Percentiles rank a stretch among this genome's conserved stretches.
These are phyloP conservation scores for Oscheius sp. DNA, from an alignment of 2,888 invertebrate species.

Conservation along the genomic window DNA sequence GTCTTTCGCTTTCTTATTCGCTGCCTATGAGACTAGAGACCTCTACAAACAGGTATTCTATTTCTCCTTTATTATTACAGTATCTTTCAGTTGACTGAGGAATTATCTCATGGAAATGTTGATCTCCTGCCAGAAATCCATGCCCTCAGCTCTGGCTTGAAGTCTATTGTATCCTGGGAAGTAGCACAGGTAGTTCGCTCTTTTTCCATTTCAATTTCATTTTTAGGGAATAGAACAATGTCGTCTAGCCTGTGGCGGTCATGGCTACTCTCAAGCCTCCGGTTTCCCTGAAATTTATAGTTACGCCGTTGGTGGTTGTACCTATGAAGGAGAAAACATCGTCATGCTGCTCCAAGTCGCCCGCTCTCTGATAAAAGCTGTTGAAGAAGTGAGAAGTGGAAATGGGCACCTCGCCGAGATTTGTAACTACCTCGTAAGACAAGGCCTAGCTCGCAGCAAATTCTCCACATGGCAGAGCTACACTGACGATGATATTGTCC, in stretches of 20 bases:
- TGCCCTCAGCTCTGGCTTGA: conserved; percentile 89
- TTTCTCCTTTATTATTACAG: too few relatives aligned
- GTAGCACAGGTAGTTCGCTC: conserved; percentile 42
- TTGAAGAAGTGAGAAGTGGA: conserved; percentile 52
- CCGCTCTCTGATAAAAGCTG: conserved; percentile 65
- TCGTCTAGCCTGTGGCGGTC: conserved; percentile 93
- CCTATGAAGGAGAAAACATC: conserved; percentile 91
- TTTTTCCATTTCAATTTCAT: too few relatives aligned
- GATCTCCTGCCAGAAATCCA: conserved; percentile 81
- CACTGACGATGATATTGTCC: conserved; percentile 51
- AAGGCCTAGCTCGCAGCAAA: neutral
- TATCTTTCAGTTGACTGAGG: conserved; percentile 50
- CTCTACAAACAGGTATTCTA: conserved; percentile 49
- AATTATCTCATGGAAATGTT: conserved; percentile 53
- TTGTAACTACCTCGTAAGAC: conserved; percentile 53
- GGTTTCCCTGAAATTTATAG: conserved; percentile 88
- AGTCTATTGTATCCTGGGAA: conserved; percentile 59
- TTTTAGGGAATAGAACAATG: conserved; percentile 83
- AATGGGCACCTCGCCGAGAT: conserved; percentile 58
- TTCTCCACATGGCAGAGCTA: conserved; percentile 43
- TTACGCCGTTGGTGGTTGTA: conserved; percentile 87
- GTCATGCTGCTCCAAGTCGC: conserved; percentile 91
- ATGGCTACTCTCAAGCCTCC: conserved; percentile 83
- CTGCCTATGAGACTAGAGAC: conserved; percentile 69
- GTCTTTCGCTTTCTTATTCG: conserved; percentile 84